Conservation (phyloP, 1,140 invertebrate species). For the Sminthurides bifidus region DNA sequence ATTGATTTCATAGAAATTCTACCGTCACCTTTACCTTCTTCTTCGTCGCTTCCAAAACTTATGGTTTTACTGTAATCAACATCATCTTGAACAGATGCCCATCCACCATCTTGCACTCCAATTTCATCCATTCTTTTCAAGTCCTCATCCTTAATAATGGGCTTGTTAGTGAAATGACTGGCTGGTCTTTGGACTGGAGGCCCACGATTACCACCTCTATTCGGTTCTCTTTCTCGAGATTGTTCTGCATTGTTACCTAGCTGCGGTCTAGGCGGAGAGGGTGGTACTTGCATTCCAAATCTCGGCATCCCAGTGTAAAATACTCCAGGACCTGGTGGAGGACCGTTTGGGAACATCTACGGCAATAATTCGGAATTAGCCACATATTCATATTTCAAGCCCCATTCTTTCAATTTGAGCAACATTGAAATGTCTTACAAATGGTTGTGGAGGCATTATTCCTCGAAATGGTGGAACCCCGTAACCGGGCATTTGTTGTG, state of each 20-base stretch:
- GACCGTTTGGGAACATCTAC: slow-evolving; percentile 26
- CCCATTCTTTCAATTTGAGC: not conserved
- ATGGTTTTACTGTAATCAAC: slow-evolving; percentile 93
- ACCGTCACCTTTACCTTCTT: slow-evolving; percentile 20
- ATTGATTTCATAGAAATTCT: not conserved
- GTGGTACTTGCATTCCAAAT: slow-evolving; percentile 29
- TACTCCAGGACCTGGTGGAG: slow-evolving; percentile 14
- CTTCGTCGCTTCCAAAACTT: slow-evolving; percentile 83
- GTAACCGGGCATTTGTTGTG: slow-evolving; percentile 24
- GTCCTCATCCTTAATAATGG: slow-evolving; percentile 85
- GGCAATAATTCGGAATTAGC: not conserved
- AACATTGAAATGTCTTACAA: slow-evolving; percentile 13
- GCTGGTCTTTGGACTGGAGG: slow-evolving; percentile 11
- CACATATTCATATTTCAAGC: not conserved
- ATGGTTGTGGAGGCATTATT: slow-evolving; percentile 18
- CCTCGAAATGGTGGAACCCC: slow-evolving; percentile 18
- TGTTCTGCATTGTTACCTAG: slow-evolving; percentile 7
- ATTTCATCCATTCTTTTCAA: slow-evolving; percentile 83
- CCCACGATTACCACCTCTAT: slow-evolving; percentile 9
- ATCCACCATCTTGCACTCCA: slow-evolving; percentile 65
- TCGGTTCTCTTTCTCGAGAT: not conserved
- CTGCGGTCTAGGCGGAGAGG: slow-evolving; percentile 19
- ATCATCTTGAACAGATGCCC: slow-evolving; percentile 74
- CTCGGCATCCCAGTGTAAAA: slow-evolving; percentile 22
- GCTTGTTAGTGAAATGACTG: slow-evolving; percentile 34